A percentile compares a stretch with the other conserved stretches of the same genome.
Evolutionary conservation across 2,113 vertebrate species (phyloP).

Genomic region (Elephas maximus): DNA sequence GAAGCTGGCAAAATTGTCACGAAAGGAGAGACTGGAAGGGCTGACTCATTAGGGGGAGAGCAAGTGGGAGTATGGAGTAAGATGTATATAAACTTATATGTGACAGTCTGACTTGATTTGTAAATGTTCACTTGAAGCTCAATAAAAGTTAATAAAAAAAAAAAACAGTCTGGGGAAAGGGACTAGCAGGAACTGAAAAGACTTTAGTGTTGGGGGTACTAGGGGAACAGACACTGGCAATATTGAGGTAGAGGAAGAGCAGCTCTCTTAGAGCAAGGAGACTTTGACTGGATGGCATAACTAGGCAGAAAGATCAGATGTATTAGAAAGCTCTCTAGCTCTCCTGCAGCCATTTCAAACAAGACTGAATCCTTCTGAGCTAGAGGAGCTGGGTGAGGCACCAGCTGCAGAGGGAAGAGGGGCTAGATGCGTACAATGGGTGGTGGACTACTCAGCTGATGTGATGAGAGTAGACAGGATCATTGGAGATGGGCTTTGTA

Average conservation of each 20-base stretch:
- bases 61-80: too few relatives aligned
- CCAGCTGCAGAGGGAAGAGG: background rate
- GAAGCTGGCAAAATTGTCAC: too few relatives aligned
- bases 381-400: background rate
- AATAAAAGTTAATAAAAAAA: too few relatives aligned
- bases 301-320: background rate
- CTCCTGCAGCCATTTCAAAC: background rate
- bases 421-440: background rate
- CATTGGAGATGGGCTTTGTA: background rate
- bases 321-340: background rate
- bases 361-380: background rate
- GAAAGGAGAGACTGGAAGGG: too few relatives aligned
- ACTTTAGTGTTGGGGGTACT: background rate
- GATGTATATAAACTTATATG: too few relatives aligned
- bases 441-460: constrained; percentile 35
- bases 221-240: background rate
- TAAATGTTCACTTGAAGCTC: too few relatives aligned
- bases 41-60: too few relatives aligned
- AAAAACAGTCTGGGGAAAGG: background rate
- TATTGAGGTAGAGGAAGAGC: background rate
- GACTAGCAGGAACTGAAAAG: background rate
- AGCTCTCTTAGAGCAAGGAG: background rate
- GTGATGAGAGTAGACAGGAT: constrained; percentile 54
- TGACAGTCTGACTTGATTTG: too few relatives aligned
- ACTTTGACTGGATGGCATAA: background rate